A percentile compares a stretch with the other conserved stretches of the same genome.
Conservation (phyloP, 2,797 vertebrate species). For the Pampus argenteus region DNA sequence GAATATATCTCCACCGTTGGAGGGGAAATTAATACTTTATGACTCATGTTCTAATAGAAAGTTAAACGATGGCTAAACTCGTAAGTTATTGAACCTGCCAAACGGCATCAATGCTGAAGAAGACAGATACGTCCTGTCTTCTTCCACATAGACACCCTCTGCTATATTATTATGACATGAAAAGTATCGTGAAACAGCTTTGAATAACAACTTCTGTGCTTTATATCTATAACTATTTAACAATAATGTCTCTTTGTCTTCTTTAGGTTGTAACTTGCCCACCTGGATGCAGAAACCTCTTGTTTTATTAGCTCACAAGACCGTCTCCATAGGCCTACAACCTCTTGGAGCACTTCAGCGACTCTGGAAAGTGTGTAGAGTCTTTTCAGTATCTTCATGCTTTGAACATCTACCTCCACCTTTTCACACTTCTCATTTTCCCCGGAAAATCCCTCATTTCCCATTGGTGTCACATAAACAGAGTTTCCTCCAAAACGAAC, state of each 20-base stretch:
- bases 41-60: too few relatives aligned
- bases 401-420: background rate
- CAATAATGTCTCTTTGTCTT: conserved; percentile 13
- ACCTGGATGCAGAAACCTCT: conserved; percentile 83
- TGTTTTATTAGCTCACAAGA: conserved; percentile 54
- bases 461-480: conserved; percentile 17
- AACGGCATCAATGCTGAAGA: too few relatives aligned
- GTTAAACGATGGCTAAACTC: too few relatives aligned
- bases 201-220: too few relatives aligned
- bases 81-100: too few relatives aligned
- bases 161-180: too few relatives aligned
- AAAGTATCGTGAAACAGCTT: too few relatives aligned
- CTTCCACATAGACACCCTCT: too few relatives aligned
- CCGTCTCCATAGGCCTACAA: conserved; percentile 49
- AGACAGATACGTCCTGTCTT: too few relatives aligned
- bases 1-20: too few relatives aligned
- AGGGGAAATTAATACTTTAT: too few relatives aligned
- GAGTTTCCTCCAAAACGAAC: background rate
- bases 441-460: conserved; percentile 1
- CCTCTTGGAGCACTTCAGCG: conserved; percentile 9
- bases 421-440: background rate
- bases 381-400: conserved; percentile 10
- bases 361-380: conserved; percentile 9
- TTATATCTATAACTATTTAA: conserved; percentile 1
- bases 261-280: conserved; percentile 35